Evolutionary conservation across 2,113 vertebrate genomes (phyloP), one percentile per base, ranked within the genome.

Genomic region (Heloderma charlesbogerti): DNA sequence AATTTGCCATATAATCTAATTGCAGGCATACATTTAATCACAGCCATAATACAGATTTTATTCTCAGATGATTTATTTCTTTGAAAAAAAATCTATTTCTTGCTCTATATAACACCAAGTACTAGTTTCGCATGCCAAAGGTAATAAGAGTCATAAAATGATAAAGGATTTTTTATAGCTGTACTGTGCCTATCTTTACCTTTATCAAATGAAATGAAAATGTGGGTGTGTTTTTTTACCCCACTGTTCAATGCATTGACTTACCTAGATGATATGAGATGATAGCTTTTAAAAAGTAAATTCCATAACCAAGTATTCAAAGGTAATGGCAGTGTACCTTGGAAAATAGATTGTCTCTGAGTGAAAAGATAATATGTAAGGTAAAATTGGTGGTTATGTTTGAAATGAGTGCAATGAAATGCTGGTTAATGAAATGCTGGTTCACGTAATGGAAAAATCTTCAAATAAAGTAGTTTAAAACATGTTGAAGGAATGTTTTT

Each of bases 1-100:
- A 89, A 34, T 91, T 90, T 69, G 10, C 40, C 43, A 45, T 25
- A 25, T 57, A 48, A 40, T 88, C 84, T 91, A 80, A 51, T 92
- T 90, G 54, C 1, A 34, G 63, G 84, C 87, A 18, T 74, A 29
- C 84, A 20, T 81, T n/a, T 63, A 1, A 5, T 66, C 54, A 83
- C 74, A 66, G 3, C 3, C n/a, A 4, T 67, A 12, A 31, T 89
- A 91, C 40, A 91, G 54, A 66, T 89, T 34, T 79, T 87, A 1
- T 20, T 93, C 40, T 93, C 60, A 40, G 2, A 85, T 1, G 20
- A 12, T 71, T 69, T 22, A 15, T 34, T 34, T 80, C 13, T 34
- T 81, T 34, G 18, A 7, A 18, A 3, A 37, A 6, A 60, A n/a
- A 20, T 22, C 29, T 60, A 13, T 37, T 83, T 20, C 18, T 37